Evolutionary conservation across 1,140 invertebrate species (phyloP).

Genomic region (Apolygus lucorum): DNA sequence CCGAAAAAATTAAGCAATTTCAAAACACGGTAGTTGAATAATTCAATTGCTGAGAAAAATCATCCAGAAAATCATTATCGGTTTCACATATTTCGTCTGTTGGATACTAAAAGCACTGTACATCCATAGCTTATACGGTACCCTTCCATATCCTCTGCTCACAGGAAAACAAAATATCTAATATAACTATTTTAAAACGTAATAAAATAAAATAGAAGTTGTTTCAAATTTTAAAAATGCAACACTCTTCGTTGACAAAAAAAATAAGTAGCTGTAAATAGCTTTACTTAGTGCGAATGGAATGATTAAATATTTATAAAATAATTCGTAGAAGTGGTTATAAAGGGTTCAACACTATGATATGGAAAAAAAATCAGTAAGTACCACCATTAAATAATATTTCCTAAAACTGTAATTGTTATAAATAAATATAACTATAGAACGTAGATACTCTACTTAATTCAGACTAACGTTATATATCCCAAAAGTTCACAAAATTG

Average conservation of each 20-base stretch:
- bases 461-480: neutral
- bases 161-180: too few relatives aligned
- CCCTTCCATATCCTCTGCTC: constrained; percentile 21
- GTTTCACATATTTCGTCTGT: too few relatives aligned
- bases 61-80: too few relatives aligned
- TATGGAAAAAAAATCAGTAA: neutral
- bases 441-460: neutral
- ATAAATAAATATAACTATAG: neutral
- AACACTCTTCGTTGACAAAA: neutral
- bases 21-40: too few relatives aligned
- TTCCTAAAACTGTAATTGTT: neutral
- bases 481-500: neutral
- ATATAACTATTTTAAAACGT: too few relatives aligned
- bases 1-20: too few relatives aligned
- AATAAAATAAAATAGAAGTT: neutral
- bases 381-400: neutral
- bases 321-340: neutral
- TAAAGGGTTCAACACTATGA: neutral
- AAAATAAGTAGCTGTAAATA: constrained; percentile 23
- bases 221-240: constrained; percentile 5
- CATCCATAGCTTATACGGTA: too few relatives aligned
- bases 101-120: too few relatives aligned
- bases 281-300: constrained; percentile 11
- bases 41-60: too few relatives aligned
- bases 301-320: constrained; percentile 17